These are phyloP conservation scores for Rhabdomys pumilio DNA, from an alignment of 2,797 vertebrate genomes.

Conservation along the genomic window DNA sequence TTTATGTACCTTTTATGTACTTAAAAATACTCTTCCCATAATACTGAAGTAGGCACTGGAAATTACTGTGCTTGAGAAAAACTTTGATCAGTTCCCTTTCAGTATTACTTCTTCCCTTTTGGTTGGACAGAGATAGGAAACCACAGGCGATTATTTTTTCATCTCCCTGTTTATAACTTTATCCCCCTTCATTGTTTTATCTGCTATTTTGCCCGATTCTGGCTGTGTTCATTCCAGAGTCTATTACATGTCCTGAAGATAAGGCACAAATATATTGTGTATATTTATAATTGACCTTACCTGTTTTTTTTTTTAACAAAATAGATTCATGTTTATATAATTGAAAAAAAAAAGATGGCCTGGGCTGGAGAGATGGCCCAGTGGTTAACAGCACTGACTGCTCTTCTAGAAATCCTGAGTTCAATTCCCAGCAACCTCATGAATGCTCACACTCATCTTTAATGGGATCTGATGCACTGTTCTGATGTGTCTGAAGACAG, in stretches of 20 bases:
- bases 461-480: not conserved
- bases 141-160: not conserved
- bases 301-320: not conserved
- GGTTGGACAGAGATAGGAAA: not conserved
- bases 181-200: not conserved
- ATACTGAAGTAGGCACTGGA: constrained; percentile 1
- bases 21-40: not conserved
- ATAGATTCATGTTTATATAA: not conserved
- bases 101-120: not conserved
- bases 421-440: not conserved
- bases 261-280: constrained; percentile 4
- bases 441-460: too few species aligned
- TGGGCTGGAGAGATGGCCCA: not conserved
- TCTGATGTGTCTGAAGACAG: not conserved
- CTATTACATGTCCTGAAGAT: not conserved
- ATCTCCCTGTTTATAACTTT: not conserved
- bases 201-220: not conserved
- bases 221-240: not conserved
- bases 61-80: not conserved
- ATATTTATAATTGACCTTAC: not conserved
- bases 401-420: not conserved
- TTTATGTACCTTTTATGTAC: not conserved
- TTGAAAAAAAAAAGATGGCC: not conserved
- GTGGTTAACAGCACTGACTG: not conserved
- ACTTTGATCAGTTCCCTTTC: not conserved